Evolutionary conservation across 2,113 vertebrate genomes (phyloP), one percentile per base, ranked within the genome.

Genomic region (Rhinichthys klamathensis): DNA sequence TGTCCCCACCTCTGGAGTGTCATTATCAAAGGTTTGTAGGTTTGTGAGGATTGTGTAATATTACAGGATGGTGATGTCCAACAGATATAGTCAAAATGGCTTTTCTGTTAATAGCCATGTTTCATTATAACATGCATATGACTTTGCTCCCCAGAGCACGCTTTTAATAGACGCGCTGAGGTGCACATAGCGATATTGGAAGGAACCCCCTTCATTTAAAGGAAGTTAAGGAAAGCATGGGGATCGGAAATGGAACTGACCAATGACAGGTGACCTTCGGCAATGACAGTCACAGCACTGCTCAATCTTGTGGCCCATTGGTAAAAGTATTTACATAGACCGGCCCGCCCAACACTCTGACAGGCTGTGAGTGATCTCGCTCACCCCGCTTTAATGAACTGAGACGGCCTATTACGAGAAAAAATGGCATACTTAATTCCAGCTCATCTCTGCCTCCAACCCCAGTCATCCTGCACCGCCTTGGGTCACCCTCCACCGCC

Each of bases 391-490:
- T 96, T 97, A 97, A 97, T 97, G 96, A 98, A 98, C 96, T 95
- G 90, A 95, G 96, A 95, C 94, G 95, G 93, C 95, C 97, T 96
- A 98, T 97, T 97, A 96, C 95, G 95, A 96, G 95, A 96, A 35
- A 35, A 97, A 98, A 79, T 96, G 96, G 96, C 96, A 95, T 97
- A 97, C 96, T 97, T 99, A 99, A 98, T 98, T 98, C 97, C 91
- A 94, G 93, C 96, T 99, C 98, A 97, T 98, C 98, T 96, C 95
- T 95, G 89, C 91, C 77, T 93, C 94, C 95, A 95, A 96, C 96
- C 96, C 95, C 95, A 58, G 90, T 84, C 94, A 89, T 95, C 95
- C 94, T 83, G 93, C 93, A 91, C 94, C 94, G 97, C 96, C 96
- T 96, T 95, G 95, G 96, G 96, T 98, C 95, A 93, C 94, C 96